A percentile compares a stretch with the other conserved stretches of the same genome.
Conservation (phyloP, 2,797 vertebrate species). For the Argya squamiceps region DNA sequence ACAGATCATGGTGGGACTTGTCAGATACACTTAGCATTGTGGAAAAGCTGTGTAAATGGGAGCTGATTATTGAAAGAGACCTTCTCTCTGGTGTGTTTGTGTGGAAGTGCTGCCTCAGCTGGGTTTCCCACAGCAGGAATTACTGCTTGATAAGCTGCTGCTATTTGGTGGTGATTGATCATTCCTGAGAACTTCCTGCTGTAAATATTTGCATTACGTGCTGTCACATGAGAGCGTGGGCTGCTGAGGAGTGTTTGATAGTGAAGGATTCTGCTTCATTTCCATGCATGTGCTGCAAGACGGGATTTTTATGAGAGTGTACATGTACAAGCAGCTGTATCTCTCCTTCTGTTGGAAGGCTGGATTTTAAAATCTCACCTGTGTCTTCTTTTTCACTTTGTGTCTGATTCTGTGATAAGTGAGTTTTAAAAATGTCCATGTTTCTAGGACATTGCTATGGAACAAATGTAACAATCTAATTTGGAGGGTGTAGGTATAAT, state of each 20-base stretch:
- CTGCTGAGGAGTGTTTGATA: background rate
- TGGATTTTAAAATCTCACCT: background rate
- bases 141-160: constrained; percentile 16
- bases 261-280: background rate
- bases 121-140: constrained; percentile 16
- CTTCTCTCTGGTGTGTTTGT: background rate
- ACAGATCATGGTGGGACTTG: background rate
- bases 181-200: constrained; percentile 13
- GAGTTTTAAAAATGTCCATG: background rate
- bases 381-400: background rate
- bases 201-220: background rate
- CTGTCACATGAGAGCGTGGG: background rate
- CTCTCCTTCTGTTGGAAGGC: background rate
- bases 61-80: constrained; percentile 14
- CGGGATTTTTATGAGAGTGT: background rate
- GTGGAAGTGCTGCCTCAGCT: constrained; percentile 39
- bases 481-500: background rate
- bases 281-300: background rate
- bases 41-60: constrained; percentile 19
- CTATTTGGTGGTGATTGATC: constrained; percentile 4
- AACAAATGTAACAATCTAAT: background rate
- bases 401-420: background rate
- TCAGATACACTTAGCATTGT: background rate
- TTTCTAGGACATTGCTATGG: background rate
- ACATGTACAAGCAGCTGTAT: background rate